A percentile compares a stretch with the other conserved stretches of the same genome.
Evolutionary conservation across 2,797 vertebrate species (phyloP).

Genomic region (Gadopsis bispinosus): DNA sequence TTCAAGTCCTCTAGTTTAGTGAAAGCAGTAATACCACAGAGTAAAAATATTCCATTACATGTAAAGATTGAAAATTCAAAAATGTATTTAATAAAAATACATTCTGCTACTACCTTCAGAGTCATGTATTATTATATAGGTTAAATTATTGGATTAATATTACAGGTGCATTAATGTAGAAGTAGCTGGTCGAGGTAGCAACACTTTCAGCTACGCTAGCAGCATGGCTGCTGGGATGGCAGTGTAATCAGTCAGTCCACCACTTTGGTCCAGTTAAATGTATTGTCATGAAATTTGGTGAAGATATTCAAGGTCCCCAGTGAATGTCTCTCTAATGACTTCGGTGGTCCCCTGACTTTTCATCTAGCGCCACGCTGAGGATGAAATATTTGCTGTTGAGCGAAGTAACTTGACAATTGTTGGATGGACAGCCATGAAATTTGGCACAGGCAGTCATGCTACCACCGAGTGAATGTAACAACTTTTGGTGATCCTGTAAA

Average conservation of each 20-base stretch:
- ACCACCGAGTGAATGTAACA: background rate
- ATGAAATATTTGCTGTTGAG: background rate
- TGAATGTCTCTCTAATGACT: background rate
- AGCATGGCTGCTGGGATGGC: background rate
- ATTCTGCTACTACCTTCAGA: background rate
- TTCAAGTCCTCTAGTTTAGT: background rate
- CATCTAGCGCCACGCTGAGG: background rate
- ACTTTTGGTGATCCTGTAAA: too few relatives aligned
- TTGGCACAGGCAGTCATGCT: background rate
- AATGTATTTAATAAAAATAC: background rate
- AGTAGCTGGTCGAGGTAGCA: slow-evolving; percentile 3
- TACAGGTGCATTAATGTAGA: slow-evolving; percentile 1
- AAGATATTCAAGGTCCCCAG: background rate
- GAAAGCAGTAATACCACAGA: background rate
- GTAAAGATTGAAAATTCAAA: background rate
- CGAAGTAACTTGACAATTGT: slow-evolving; percentile 1
- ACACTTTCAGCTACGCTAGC: background rate
- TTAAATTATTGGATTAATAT: slow-evolving; percentile 16
- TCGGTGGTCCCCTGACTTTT: background rate
- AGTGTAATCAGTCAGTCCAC: background rate
- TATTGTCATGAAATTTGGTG: background rate
- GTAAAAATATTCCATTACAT: background rate
- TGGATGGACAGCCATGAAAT: background rate
- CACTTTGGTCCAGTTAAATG: background rate
- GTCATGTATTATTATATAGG: slow-evolving; percentile 1